Evolutionary conservation across 92 coral and sea anemone genomes (phyloP).

Genomic region (Epizoanthus illoricatus): DNA sequence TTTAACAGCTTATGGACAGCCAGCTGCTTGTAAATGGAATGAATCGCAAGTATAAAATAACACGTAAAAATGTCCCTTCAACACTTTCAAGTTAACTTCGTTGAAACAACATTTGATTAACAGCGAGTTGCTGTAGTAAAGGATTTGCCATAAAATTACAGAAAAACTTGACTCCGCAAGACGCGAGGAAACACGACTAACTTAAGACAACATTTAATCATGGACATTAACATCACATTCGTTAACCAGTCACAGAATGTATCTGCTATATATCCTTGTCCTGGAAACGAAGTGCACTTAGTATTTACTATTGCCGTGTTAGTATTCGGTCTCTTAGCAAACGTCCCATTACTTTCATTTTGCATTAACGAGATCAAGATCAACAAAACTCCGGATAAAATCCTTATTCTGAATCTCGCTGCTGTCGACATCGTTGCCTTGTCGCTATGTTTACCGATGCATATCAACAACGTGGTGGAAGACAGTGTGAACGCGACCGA

Average conservation of each 20-base stretch:
- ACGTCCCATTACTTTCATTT: neutral
- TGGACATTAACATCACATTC: neutral
- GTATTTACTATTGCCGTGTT: neutral
- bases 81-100: no score
- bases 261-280: neutral
- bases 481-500: neutral
- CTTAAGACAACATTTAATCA: neutral
- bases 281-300: neutral
- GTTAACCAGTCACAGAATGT: neutral
- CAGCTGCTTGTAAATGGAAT: no score
- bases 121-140: no score
- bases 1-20: no score
- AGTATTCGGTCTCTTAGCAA: slow-evolving; percentile 2
- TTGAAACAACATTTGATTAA: no score
- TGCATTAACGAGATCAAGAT: neutral
- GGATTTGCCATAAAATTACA: no score
- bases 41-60: no score
- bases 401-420: slow-evolving; percentile 8
- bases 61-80: no score
- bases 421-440: neutral
- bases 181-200: no score
- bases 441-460: slow-evolving; percentile 1
- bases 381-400: slow-evolving; percentile 2
- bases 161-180: no score
- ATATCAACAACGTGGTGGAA: neutral